Percentiles rank a stretch among this genome's conserved stretches.
Conservation (phyloP, 2,797 vertebrate genomes). For the Malacoctenus gilli region DNA sequence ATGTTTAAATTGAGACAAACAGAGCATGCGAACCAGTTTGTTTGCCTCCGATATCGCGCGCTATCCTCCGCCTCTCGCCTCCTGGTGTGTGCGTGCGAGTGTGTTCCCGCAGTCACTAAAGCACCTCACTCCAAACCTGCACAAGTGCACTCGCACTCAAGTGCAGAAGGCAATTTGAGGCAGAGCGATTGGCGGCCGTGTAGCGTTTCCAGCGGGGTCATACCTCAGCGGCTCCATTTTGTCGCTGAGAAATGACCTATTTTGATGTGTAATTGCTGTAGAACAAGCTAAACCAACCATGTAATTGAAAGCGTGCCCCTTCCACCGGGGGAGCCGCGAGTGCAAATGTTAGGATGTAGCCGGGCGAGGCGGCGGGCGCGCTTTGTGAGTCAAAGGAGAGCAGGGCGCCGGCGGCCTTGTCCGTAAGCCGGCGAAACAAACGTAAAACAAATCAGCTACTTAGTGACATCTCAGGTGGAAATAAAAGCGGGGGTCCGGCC, state of each 20-base stretch:
- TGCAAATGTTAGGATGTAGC: constrained; percentile 41
- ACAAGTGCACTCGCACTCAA: constrained; percentile 71
- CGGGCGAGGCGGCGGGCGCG: constrained; percentile 11
- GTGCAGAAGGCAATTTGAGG: constrained; percentile 83
- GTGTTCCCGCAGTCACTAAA: constrained; percentile 34
- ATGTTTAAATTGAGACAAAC: too few species aligned
- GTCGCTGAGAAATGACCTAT: constrained; percentile 81
- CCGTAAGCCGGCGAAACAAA: constrained; percentile 67
- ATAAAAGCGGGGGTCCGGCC: constrained; percentile 40
- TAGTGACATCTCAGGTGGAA: constrained; percentile 63
- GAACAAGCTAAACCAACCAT: constrained; percentile 83
- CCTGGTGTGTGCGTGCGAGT: too few species aligned
- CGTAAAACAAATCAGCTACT: constrained; percentile 79
- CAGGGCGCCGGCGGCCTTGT: constrained; percentile 55
- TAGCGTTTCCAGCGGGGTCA: constrained; percentile 79
- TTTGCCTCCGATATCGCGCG: too few species aligned
- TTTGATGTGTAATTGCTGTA: constrained; percentile 82
- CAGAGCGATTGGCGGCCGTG: constrained; percentile 71
- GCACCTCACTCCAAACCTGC: constrained; percentile 45
- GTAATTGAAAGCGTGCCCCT: constrained; percentile 86
- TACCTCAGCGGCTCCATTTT: constrained; percentile 84
- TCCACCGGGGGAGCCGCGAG: constrained; percentile 56
- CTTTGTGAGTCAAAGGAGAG: constrained; percentile 72
- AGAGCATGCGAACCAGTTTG: too few species aligned
- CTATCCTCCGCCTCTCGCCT: too few species aligned